Conservation (phyloP, 2,888 invertebrate genomes). For the Meta bourneti region DNA sequence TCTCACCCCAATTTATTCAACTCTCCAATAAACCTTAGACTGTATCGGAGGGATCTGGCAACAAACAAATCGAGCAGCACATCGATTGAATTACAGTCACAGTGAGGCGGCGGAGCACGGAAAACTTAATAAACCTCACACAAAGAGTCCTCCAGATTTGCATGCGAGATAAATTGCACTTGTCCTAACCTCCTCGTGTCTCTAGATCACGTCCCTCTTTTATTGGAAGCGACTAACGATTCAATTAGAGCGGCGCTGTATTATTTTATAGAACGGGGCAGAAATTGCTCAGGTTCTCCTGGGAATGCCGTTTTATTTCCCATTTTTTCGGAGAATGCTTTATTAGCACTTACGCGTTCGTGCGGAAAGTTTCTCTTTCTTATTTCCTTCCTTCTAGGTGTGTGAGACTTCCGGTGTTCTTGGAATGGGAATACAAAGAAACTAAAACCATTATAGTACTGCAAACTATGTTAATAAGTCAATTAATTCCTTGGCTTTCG, state of each 20-base stretch:
- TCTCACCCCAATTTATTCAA: too few relatives aligned
- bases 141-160: conserved; percentile 44
- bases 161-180: conserved; percentile 50
- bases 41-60: neutral
- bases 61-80: neutral
- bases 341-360: neutral
- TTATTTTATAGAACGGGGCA: conserved; percentile 11
- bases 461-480: too few relatives aligned
- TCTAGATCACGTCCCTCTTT: conserved; percentile 56
- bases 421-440: too few relatives aligned
- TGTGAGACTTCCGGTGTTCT: too few relatives aligned
- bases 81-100: conserved; percentile 25
- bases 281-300: conserved; percentile 17
- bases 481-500: too few relatives aligned
- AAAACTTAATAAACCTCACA: too few relatives aligned
- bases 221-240: conserved; percentile 38
- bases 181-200: neutral
- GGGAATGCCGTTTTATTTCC: conserved; percentile 12
- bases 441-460: too few relatives aligned
- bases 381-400: too few relatives aligned
- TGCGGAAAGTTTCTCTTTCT: too few relatives aligned
- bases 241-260: conserved; percentile 49
- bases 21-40: too few relatives aligned
- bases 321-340: neutral
- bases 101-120: neutral